Conservation (phyloP, 2,888 invertebrate species). For the Phaedon cochleariae region DNA sequence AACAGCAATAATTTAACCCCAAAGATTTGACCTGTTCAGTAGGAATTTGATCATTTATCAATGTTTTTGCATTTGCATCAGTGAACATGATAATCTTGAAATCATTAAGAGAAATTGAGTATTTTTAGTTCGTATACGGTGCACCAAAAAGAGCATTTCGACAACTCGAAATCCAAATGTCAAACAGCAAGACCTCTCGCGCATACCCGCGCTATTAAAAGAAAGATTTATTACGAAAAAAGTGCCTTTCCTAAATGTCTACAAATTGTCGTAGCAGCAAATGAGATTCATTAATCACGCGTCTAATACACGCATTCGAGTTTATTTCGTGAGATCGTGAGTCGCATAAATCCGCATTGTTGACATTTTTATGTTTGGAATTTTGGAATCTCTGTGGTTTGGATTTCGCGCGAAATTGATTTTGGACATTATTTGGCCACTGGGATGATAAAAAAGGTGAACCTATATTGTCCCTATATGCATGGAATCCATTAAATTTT, state of each 20-base stretch:
- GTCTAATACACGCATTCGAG: slow-evolving; percentile 57
- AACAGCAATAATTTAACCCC: too few species aligned
- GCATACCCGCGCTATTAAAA: slow-evolving; percentile 57
- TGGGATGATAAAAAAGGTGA: too few species aligned
- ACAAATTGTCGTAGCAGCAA: slow-evolving; percentile 64
- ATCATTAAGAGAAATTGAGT: not conserved
- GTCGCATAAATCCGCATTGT: slow-evolving; percentile 56
- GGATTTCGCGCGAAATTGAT: slow-evolving; percentile 11
- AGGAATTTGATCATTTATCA: too few species aligned
- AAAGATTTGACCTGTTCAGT: too few species aligned
- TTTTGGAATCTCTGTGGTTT: slow-evolving; percentile 43
- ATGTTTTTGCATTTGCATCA: too few species aligned
- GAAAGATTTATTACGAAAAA: slow-evolving; percentile 61
- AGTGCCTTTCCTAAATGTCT: slow-evolving; percentile 62
- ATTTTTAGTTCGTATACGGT: slow-evolving; percentile 3
- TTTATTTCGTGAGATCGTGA: slow-evolving; percentile 57
- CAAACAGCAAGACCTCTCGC: slow-evolving; percentile 24
- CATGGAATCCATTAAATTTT: too few species aligned
- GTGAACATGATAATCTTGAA: too few species aligned
- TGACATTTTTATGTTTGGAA: slow-evolving; percentile 50
- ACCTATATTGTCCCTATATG: too few species aligned
- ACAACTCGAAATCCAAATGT: not conserved
- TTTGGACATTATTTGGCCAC: too few species aligned
- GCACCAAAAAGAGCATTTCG: not conserved
- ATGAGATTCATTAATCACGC: slow-evolving; percentile 61